These are phyloP conservation scores for Volucella zonaria DNA, from an alignment of 2,888 invertebrate species.

Conservation along the genomic window DNA sequence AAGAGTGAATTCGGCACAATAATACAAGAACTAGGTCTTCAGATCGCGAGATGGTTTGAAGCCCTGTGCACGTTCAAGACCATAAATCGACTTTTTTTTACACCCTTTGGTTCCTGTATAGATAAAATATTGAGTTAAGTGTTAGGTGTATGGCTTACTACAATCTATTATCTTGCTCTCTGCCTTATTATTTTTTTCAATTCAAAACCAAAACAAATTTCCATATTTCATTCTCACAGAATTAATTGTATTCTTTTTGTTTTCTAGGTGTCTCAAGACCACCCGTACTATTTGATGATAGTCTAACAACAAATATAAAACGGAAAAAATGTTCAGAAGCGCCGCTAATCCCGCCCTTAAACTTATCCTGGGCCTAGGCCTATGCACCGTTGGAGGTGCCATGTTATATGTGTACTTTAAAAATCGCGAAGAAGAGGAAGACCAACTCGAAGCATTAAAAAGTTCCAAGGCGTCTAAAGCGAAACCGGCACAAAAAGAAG, in stretches of 20 bases:
- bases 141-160: no score
- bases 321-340: slow-evolving; percentile 78
- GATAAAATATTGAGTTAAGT: no score
- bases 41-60: no score
- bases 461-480: slow-evolving; percentile 29
- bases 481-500: slow-evolving; percentile 80
- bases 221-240: background rate
- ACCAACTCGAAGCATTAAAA: slow-evolving; percentile 67
- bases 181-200: no score
- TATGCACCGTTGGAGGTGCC: slow-evolving; percentile 88
- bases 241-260: no score
- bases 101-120: no score
- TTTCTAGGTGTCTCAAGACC: slow-evolving; percentile 34
- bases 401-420: slow-evolving; percentile 87
- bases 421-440: slow-evolving; percentile 85
- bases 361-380: slow-evolving; percentile 86
- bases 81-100: no score
- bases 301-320: slow-evolving; percentile 2
- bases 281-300: slow-evolving; percentile 12
- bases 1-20: no score
- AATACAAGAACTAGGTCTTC: no score
- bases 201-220: background rate
- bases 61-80: no score
- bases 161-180: no score
- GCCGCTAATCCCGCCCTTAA: slow-evolving; percentile 83